Percentiles rank a stretch among this genome's conserved stretches.
Evolutionary conservation across 2,888 invertebrate genomes (phyloP).

Genomic region (Ypsolopha scabrella): DNA sequence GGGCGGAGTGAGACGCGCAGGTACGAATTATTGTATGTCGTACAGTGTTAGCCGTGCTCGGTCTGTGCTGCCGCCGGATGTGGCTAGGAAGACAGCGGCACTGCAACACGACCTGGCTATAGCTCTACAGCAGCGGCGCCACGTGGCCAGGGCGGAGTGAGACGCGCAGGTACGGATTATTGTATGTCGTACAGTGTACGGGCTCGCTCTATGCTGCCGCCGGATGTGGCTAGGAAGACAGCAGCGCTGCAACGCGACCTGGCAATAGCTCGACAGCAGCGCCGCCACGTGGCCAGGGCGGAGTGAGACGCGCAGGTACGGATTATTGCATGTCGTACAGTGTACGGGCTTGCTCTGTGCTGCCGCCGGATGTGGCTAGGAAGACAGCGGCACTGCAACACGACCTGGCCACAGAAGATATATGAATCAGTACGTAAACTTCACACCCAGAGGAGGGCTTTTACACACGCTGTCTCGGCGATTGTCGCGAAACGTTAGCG

Average conservation of each 20-base stretch:
- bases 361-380: conserved; percentile 85
- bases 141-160: conserved; percentile 71
- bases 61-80: conserved; percentile 84
- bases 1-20: conserved; percentile 58
- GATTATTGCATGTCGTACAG: too few relatives aligned
- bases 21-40: too few relatives aligned
- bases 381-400: conserved; percentile 87
- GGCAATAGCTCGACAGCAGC: conserved; percentile 84
- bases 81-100: conserved; percentile 85
- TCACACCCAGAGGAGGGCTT: too few relatives aligned
- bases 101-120: conserved; percentile 88
- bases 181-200: not conserved
- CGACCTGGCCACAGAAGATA: conserved; percentile 87
- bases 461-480: too few relatives aligned
- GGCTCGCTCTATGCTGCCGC: conserved; percentile 74
- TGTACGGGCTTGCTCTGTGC: conserved; percentile 59
- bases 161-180: conserved; percentile 3
- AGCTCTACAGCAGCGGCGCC: conserved; percentile 85
- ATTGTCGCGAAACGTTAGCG: too few relatives aligned
- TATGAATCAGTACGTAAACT: too few relatives aligned
- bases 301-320: too few relatives aligned
- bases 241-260: conserved; percentile 88
- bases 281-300: conserved; percentile 76
- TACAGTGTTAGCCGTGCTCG: conserved; percentile 40
- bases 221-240: conserved; percentile 87